Evolutionary conservation across 2,113 vertebrate genomes (phyloP).

Genomic region (Microcebus tavaratra): DNA sequence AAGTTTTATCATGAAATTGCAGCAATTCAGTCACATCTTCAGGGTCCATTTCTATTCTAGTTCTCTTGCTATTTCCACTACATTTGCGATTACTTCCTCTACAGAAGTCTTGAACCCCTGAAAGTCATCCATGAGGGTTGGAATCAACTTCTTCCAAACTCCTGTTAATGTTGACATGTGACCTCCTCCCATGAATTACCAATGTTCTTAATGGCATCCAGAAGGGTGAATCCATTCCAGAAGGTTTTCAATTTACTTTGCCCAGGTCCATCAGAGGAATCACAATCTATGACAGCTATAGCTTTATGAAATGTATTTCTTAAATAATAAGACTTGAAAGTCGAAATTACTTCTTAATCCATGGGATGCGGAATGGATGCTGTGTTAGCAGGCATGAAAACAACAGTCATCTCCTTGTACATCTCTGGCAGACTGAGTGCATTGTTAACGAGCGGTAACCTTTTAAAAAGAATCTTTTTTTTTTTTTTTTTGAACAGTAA

Average conservation of each 20-base stretch:
- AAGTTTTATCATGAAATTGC: neutral
- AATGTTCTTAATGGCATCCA: neutral
- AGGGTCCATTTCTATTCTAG: neutral
- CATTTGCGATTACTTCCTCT: neutral
- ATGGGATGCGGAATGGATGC: neutral
- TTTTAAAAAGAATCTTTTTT: neutral
- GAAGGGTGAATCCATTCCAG: neutral
- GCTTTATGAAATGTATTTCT: neutral
- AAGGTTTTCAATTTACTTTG: neutral
- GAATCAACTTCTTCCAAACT: neutral
- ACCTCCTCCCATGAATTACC: neutral
- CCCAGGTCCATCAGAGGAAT: neutral
- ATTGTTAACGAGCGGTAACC: neutral
- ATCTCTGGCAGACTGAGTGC: neutral
- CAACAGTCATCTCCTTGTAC: neutral
- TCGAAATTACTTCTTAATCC: neutral
- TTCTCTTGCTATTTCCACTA: neutral
- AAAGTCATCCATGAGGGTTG: neutral
- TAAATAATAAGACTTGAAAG: neutral
- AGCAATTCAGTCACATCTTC: neutral
- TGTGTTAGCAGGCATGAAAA: neutral
- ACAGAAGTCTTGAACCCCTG: neutral
- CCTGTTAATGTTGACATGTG: neutral
- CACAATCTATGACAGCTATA: neutral
- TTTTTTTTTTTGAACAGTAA: neutral